These are phyloP conservation scores for Synanthedon myopaeformis DNA, from an alignment of 2,888 invertebrate genomes.

Conservation along the genomic window DNA sequence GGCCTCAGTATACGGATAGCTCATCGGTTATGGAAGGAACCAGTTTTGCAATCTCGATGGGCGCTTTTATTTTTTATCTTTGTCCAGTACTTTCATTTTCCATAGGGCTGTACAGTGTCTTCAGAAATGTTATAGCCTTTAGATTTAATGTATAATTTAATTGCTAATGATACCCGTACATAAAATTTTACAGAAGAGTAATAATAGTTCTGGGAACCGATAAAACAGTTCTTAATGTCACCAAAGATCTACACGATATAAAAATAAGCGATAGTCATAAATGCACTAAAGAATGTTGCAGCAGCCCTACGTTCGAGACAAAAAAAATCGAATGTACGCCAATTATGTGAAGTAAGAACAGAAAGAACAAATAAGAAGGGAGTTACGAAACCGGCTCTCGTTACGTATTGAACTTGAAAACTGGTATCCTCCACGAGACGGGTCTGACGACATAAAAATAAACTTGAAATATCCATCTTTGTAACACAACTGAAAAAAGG, in stretches of 20 bases:
- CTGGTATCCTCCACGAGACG: conserved; percentile 4
- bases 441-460: background rate
- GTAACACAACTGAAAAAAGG: background rate
- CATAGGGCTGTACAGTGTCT: conserved; percentile 6
- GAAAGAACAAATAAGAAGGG: conserved; percentile 27
- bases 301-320: conserved; percentile 5
- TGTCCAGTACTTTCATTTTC: conserved; percentile 14
- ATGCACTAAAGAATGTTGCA: background rate
- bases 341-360: conserved; percentile 40
- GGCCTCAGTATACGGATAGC: conserved; percentile 19
- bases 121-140: no score
- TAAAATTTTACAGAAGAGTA: no score
- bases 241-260: background rate
- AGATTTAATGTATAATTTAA: no score
- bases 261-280: background rate
- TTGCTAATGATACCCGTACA: no score
- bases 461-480: background rate
- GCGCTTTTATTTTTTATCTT: conserved; percentile 16
- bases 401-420: conserved; percentile 44
- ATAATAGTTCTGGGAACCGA: no score
- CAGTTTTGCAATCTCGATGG: conserved; percentile 33
- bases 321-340: conserved; percentile 22
- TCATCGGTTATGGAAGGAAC: conserved; percentile 26
- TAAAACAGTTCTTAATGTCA: no score
- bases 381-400: conserved; percentile 45